A percentile compares a stretch with the other conserved stretches of the same genome.
These are phyloP conservation scores for Watsonalla cultraria DNA, from an alignment of 2,888 invertebrate species.

Conservation along the genomic window DNA sequence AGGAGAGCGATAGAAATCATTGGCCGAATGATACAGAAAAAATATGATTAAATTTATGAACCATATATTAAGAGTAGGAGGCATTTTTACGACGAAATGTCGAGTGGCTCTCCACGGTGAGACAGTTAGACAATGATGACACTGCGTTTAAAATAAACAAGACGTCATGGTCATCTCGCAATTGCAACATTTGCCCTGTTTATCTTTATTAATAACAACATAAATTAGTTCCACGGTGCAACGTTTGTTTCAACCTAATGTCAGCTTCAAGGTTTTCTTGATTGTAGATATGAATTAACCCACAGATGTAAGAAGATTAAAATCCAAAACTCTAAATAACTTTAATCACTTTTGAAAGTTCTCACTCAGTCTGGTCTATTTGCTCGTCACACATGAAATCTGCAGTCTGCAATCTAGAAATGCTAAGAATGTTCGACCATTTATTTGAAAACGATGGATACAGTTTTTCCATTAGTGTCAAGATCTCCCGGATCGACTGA, in stretches of 20 bases:
- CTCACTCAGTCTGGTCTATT: too few species aligned
- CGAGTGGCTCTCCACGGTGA: slow-evolving; percentile 23
- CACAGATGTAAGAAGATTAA: too few species aligned
- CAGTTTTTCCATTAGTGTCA: slow-evolving; percentile 1
- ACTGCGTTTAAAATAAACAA: slow-evolving; percentile 34
- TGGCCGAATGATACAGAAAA: neutral
- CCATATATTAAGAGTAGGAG: slow-evolving; percentile 18
- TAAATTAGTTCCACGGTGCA: too few species aligned
- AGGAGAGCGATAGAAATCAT: neutral
- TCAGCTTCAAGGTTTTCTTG: too few species aligned
- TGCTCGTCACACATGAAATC: too few species aligned
- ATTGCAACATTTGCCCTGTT: slow-evolving; percentile 10
- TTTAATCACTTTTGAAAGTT: too few species aligned
- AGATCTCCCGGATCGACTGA: slow-evolving; percentile 1
- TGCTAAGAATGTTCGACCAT: neutral
- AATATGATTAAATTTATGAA: slow-evolving; percentile 15
- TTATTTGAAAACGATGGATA: neutral
- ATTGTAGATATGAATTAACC: too few species aligned
- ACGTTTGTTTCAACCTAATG: too few species aligned
- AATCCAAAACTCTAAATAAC: too few species aligned
- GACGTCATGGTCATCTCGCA: slow-evolving; percentile 32
- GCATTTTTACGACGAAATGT: slow-evolving; percentile 20
- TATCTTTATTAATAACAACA: neutral
- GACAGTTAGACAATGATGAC: slow-evolving; percentile 43
- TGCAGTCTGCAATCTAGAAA: too few species aligned